phyloP scores from a whole-genome alignment of 2,888 invertebrate genomes.

The Bombylius major region DNA sequence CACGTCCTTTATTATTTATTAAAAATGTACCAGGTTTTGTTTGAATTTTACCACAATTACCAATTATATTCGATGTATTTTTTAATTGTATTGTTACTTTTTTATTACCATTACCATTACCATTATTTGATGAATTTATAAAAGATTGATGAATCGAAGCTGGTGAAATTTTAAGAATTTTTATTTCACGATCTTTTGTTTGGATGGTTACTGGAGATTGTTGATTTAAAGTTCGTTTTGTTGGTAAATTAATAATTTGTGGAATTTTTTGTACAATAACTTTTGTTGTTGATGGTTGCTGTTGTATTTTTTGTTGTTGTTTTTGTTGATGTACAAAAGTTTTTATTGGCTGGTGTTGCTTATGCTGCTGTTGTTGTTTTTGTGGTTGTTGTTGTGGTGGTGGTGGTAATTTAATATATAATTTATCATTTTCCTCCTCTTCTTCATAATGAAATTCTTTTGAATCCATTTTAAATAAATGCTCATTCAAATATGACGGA shows the following conservation, averaged over 20 bases:
- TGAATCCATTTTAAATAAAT: background rate
- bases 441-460: background rate
- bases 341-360: background rate
- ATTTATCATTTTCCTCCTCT: background rate
- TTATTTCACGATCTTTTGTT: slow-evolving; percentile 14
- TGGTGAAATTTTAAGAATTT: slow-evolving; percentile 18
- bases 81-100: slow-evolving; percentile 19
- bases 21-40: slow-evolving; percentile 18
- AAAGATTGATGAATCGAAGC: too few relatives aligned
- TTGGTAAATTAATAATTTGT: slow-evolving; percentile 15
- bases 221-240: background rate
- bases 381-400: slow-evolving; percentile 5
- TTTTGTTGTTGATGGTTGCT: slow-evolving; percentile 1
- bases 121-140: too few relatives aligned
- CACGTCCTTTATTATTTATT: slow-evolving; percentile 15
- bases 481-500: background rate
- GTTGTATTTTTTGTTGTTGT: background rate
- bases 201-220: slow-evolving; percentile 3
- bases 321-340: background rate
- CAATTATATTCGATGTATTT: slow-evolving; percentile 9
- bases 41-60: slow-evolving; percentile 16
- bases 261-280: slow-evolving; percentile 20
- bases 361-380: background rate
- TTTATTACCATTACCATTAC: slow-evolving; percentile 8
- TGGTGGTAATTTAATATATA: slow-evolving; percentile 9